Conservation (phyloP, 2,113 vertebrate genomes). For the Aramus guarauna region DNA sequence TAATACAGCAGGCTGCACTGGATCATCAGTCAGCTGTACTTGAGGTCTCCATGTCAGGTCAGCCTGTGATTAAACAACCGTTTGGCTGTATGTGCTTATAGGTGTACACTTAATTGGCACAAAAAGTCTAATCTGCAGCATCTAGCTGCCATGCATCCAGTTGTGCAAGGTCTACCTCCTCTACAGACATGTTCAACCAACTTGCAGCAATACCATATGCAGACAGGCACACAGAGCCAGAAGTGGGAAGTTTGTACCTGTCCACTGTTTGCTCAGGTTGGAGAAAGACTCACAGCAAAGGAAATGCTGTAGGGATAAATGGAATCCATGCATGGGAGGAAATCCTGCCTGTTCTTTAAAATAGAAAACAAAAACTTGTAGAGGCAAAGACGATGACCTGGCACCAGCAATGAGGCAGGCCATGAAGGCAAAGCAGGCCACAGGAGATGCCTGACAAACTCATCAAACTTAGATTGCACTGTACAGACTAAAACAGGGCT, state of each 20-base stretch:
- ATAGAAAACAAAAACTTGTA: constrained; percentile 7
- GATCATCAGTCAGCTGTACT: neutral
- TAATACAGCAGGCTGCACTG: neutral
- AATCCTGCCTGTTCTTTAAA: neutral
- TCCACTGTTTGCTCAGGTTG: neutral
- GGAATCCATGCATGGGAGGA: neutral
- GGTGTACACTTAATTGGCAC: neutral
- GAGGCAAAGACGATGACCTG: neutral
- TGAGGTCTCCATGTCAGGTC: neutral
- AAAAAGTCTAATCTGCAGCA: neutral
- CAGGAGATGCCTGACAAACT: neutral
- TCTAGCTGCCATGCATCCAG: neutral
- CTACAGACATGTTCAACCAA: neutral
- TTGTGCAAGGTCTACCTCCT: neutral
- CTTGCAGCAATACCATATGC: fast-evolving
- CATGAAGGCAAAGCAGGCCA: neutral
- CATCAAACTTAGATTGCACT: neutral
- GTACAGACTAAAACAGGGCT: neutral
- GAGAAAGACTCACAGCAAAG: neutral
- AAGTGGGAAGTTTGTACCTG: neutral
- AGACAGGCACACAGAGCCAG: neutral
- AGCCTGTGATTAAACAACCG: neutral
- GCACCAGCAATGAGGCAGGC: neutral
- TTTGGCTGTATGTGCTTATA: neutral
- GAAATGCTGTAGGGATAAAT: neutral